These are phyloP conservation scores for Aurelia coerulea DNA, from an alignment of 30 jellyfish, hydroid and myxozoan species.

Conservation along the genomic window DNA sequence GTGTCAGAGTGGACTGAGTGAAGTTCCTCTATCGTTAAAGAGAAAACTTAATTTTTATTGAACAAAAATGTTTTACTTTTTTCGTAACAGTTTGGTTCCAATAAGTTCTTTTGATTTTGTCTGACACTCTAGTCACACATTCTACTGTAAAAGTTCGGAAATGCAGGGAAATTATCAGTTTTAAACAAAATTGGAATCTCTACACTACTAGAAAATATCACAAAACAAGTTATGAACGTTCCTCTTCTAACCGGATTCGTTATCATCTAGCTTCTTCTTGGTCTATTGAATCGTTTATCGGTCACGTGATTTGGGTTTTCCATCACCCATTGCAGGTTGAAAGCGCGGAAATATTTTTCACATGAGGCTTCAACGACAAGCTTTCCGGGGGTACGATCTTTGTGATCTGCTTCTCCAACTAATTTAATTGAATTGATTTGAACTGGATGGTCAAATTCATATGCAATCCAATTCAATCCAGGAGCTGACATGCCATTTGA, in stretches of 20 bases:
- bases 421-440: conserved; percentile 76
- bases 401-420: conserved; percentile 94
- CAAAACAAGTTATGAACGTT: background rate
- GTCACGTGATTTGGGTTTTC: conserved; percentile 75
- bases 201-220: background rate
- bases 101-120: no score
- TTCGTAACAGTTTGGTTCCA: no score
- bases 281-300: conserved; percentile 86
- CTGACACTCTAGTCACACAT: no score
- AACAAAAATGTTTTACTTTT: no score
- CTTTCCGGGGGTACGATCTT: conserved; percentile 84
- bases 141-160: background rate
- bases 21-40: background rate
- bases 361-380: conserved; percentile 95
- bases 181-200: background rate
- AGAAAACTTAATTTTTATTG: no score
- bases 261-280: conserved; percentile 44
- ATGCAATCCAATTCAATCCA: conserved; percentile 97
- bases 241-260: background rate
- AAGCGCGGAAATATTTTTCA: conserved; percentile 93
- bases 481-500: conserved; percentile 95
- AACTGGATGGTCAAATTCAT: conserved; percentile 92
- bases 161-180: background rate
- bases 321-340: conserved; percentile 89
- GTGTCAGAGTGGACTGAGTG: background rate